Evolutionary conservation across 2,797 vertebrate genomes (phyloP).

Genomic region (Iguana delicatissima): DNA sequence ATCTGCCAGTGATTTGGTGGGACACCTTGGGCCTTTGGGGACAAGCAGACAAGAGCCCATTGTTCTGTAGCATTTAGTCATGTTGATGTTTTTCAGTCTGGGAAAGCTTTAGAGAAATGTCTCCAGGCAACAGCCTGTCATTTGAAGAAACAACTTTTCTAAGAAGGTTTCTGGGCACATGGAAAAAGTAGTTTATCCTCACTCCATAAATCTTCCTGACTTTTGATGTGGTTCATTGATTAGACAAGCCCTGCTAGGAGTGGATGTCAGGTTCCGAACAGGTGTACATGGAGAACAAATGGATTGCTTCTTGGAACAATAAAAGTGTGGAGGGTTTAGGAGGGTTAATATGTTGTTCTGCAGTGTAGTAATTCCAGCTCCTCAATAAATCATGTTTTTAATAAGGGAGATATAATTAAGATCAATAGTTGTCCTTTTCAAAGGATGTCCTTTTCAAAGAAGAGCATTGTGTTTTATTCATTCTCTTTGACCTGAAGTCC

Average conservation of each 20-base stretch:
- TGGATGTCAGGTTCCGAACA: background rate
- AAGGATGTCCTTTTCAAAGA: background rate
- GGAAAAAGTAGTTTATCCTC: background rate
- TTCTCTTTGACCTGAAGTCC: background rate
- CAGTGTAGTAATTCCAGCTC: background rate
- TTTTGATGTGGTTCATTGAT: fast-evolving
- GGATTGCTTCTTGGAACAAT: slow-evolving; percentile 10
- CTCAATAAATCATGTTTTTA: slow-evolving; percentile 7
- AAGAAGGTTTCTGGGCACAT: background rate
- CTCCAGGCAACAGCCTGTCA: background rate
- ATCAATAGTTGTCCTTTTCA: background rate
- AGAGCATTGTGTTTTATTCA: fast-evolving
- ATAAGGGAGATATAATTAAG: background rate
- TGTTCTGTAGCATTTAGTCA: background rate
- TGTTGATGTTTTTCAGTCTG: background rate
- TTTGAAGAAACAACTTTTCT: background rate
- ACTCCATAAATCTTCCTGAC: fast-evolving
- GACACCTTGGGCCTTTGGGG: background rate
- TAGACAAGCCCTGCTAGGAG: background rate
- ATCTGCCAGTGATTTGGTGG: slow-evolving; percentile 51
- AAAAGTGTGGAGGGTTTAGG: background rate
- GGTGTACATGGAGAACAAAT: background rate
- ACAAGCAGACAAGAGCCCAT: background rate
- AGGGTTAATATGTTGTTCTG: background rate
- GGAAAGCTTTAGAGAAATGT: background rate